These are phyloP conservation scores for Chionomys nivalis DNA, from an alignment of 2,113 vertebrate species.

Conservation along the genomic window DNA sequence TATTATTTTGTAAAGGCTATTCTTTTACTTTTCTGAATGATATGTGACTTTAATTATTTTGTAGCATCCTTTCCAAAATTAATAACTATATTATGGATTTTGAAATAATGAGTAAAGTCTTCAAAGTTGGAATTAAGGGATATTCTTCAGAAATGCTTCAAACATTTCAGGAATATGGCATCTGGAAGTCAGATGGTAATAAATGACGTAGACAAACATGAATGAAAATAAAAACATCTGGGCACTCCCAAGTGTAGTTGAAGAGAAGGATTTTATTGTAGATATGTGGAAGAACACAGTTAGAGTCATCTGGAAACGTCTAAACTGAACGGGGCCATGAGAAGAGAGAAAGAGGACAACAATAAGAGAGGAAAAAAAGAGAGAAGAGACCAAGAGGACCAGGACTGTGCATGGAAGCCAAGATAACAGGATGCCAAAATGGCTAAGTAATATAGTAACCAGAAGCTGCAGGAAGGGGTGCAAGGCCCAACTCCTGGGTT, in stretches of 20 bases:
- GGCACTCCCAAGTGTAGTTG: neutral
- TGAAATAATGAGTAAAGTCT: conserved; percentile 10
- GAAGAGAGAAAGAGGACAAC: neutral
- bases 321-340: too few species aligned
- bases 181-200: neutral
- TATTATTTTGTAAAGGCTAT: neutral
- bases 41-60: neutral
- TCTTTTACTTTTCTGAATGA: neutral
- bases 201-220: neutral
- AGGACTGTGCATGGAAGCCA: too few species aligned
- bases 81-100: neutral
- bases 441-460: neutral
- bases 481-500: neutral
- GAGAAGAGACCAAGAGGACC: too few species aligned
- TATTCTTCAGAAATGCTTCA: neutral
- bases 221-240: neutral
- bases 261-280: neutral
- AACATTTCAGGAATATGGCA: neutral
- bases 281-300: neutral
- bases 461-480: too few species aligned
- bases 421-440: neutral
- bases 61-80: neutral
- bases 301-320: neutral
- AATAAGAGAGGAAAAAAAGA: too few species aligned
- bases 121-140: conserved; percentile 17